A percentile compares a stretch with the other conserved stretches of the same genome.
Evolutionary conservation across 1,140 invertebrate species (phyloP).

Genomic region (Plodia interpunctella): DNA sequence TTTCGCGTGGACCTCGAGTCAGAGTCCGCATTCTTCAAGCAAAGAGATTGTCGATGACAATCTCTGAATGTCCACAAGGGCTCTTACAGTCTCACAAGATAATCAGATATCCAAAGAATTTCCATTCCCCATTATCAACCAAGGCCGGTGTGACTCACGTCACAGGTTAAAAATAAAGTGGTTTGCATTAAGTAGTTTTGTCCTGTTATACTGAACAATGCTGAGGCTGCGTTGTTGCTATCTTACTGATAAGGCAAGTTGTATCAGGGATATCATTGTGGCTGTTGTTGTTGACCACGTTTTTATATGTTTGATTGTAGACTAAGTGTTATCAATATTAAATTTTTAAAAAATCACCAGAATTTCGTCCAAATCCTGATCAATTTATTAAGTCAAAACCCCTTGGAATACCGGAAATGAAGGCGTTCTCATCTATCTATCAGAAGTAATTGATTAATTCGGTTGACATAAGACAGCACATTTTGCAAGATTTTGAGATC

Average conservation of each 20-base stretch:
- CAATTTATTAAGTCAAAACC: too few species aligned
- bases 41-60: not conserved
- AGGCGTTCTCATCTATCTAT: too few species aligned
- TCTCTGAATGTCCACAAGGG: not conserved
- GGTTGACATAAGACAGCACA: not conserved
- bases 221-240: not conserved
- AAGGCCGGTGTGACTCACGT: not conserved
- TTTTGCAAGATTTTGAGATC: not conserved
- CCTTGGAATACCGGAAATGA: too few species aligned
- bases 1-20: not conserved
- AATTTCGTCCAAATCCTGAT: too few species aligned
- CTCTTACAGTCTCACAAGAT: conserved; percentile 15
- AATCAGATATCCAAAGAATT: conserved; percentile 38
- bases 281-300: not conserved
- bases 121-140: conserved; percentile 34
- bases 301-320: too few species aligned
- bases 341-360: too few species aligned
- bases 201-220: conserved; percentile 2
- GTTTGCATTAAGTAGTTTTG: conserved; percentile 9
- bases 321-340: too few species aligned
- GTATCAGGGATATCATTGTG: not conserved
- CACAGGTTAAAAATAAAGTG: not conserved
- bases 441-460: not conserved
- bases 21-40: not conserved
- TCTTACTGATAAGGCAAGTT: not conserved